A percentile compares a stretch with the other conserved stretches of the same genome.
phyloP scores from a whole-genome alignment of 2,797 vertebrate species.

The Xenentodon cancila region DNA sequence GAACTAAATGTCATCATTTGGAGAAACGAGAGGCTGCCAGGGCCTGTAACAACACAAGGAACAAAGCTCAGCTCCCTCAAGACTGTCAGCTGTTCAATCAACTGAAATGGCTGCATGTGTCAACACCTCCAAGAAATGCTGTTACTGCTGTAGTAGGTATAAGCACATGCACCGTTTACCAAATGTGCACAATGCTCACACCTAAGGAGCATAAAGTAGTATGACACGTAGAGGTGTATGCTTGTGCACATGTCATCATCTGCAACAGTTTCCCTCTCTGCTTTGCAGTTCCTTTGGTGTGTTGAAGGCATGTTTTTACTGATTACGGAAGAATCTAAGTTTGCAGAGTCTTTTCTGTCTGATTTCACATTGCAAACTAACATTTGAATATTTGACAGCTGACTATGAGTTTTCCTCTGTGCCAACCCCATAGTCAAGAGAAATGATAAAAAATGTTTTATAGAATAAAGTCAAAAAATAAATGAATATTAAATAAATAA shows the following conservation, averaged over 20 bases:
- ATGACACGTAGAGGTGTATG: slow-evolving; percentile 12
- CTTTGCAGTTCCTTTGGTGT: too few species aligned
- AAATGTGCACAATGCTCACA: slow-evolving; percentile 2
- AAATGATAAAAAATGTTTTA: too few species aligned
- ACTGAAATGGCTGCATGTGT: slow-evolving; percentile 67
- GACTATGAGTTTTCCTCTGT: background rate
- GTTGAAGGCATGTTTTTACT: too few species aligned
- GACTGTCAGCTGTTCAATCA: slow-evolving; percentile 65
- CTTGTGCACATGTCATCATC: slow-evolving; percentile 26
- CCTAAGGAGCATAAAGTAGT: slow-evolving; percentile 19
- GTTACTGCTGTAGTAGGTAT: slow-evolving; percentile 35
- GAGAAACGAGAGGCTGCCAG: slow-evolving; percentile 48
- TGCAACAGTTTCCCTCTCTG: background rate
- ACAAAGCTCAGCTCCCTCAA: slow-evolving; percentile 48
- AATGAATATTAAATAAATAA: too few species aligned
- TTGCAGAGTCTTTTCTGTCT: background rate
- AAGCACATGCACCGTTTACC: slow-evolving; percentile 26
- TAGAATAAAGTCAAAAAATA: too few species aligned
- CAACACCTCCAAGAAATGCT: slow-evolving; percentile 68
- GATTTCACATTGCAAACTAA: background rate
- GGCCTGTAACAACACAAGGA: slow-evolving; percentile 71
- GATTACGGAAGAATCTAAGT: too few species aligned
- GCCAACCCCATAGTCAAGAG: too few species aligned
- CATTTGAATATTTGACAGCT: background rate
- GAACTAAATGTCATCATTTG: slow-evolving; percentile 62